Evolutionary conservation across 2,888 invertebrate species (phyloP), one percentile per base, ranked within the genome.

Genomic region (Hypomecis punctinalis): DNA sequence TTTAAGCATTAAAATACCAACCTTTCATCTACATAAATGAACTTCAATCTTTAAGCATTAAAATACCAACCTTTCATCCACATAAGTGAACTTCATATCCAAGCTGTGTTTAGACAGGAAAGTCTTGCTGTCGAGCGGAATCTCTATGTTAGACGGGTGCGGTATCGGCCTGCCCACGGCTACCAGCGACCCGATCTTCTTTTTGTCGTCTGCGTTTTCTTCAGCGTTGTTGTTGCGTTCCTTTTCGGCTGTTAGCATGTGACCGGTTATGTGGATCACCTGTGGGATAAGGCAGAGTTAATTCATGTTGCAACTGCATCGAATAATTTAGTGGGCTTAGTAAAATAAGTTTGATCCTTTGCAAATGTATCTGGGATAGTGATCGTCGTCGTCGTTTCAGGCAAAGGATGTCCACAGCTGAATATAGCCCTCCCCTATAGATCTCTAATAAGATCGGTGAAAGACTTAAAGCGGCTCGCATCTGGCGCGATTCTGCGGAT

Each of bases 71-170:
- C 97, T 96, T 74, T 98, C 98, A 89, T 99, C 99, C 66, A 97
- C 97, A 83, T 98, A 97, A 33, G 97, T 98, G 82, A 98, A 98
- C 83, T 97, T 98, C 98, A 99, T 98, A 83, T 98, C 98, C 82
- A 98, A 94, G 77, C 95, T 96, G 86, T 99, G 99, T 83, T 98
- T 97, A 13, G 97, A 97, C 64, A 98, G 93, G 91, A 99, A 99
- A 0, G 98, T 98, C 81, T 97, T 96, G 76, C 95, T 95, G 72
- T 97, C 98, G 72, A 99, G 89, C 0, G 98, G 98, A 73, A 97
- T 95, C 86, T 98, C 98, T 74, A 98, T 98, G 79, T 98, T 98
- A 11, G 98, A 96, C 0, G 98, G 97, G 86, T 98, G 97, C 5
- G 97, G 97, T 69, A 98, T 97, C 0, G 97, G 97, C 70, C 97